Evolutionary conservation across 2,113 vertebrate genomes (phyloP).

Genomic region (Etheostoma cragini): DNA sequence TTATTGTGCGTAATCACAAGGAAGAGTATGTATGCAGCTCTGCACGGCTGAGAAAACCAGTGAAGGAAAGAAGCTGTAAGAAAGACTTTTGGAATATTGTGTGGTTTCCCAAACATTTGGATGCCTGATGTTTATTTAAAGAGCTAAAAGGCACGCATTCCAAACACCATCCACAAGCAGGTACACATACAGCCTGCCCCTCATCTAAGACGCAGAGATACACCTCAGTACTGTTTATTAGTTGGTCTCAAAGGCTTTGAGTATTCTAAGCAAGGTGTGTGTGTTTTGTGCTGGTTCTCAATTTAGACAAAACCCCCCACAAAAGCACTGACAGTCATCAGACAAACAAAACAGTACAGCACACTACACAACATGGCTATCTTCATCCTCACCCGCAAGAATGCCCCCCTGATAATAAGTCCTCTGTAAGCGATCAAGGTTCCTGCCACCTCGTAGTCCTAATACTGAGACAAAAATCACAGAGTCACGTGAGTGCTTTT

Average conservation of each 20-base stretch:
- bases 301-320: slow-evolving; percentile 30
- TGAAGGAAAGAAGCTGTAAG: slow-evolving; percentile 20
- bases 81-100: slow-evolving; percentile 49
- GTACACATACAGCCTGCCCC: slow-evolving; percentile 47
- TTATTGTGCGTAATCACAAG: slow-evolving; percentile 50
- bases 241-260: not conserved
- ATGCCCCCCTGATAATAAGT: slow-evolving; percentile 84
- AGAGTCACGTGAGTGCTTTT: slow-evolving; percentile 68
- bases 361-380: slow-evolving; percentile 77
- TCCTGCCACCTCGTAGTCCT: slow-evolving; percentile 83
- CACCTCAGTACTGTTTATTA: slow-evolving; percentile 16
- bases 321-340: slow-evolving; percentile 65
- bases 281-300: slow-evolving; percentile 10
- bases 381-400: slow-evolving; percentile 82
- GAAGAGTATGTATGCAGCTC: slow-evolving; percentile 46
- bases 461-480: slow-evolving; percentile 85
- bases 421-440: slow-evolving; percentile 84
- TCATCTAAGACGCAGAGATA: slow-evolving; percentile 40
- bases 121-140: slow-evolving; percentile 47
- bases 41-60: slow-evolving; percentile 32
- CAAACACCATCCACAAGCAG: slow-evolving; percentile 70
- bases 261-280: slow-evolving; percentile 1
- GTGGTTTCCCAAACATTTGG: slow-evolving; percentile 44
- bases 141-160: slow-evolving; percentile 45
- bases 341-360: slow-evolving; percentile 72